phyloP scores from a whole-genome alignment of 1,140 invertebrate species.

The Philopotamus ludificatus region DNA sequence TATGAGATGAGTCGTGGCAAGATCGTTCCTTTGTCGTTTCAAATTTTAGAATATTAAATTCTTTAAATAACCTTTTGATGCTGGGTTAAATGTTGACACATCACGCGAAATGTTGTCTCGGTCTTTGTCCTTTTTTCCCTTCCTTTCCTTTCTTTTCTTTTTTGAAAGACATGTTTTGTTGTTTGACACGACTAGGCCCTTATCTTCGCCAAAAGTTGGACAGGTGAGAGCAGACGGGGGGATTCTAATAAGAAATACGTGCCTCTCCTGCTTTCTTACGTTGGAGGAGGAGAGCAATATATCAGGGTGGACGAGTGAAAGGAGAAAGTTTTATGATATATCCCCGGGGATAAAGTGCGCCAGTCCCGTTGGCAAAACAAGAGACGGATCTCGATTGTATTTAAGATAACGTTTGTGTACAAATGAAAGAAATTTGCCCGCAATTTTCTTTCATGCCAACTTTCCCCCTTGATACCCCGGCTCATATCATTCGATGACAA shows the following conservation, averaged over 20 bases:
- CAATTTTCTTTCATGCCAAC: background rate
- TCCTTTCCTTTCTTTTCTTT: constrained; percentile 4
- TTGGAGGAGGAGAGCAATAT: background rate
- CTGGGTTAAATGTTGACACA: background rate
- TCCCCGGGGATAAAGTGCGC: background rate
- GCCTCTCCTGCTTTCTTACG: background rate
- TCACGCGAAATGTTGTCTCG: background rate
- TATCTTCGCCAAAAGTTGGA: constrained; percentile 19
- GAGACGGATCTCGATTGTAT: constrained; percentile 3
- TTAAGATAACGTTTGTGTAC: constrained; percentile 10
- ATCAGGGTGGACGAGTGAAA: background rate
- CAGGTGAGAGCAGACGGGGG: constrained; percentile 9
- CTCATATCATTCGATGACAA: constrained; percentile 3
- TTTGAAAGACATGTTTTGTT: constrained; percentile 18
- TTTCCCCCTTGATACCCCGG: background rate
- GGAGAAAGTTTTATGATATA: background rate
- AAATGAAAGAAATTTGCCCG: constrained; percentile 15
- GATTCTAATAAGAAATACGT: background rate
- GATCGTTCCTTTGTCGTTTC: too few relatives aligned
- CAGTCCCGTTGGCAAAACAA: constrained; percentile 5
- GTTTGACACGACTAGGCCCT: constrained; percentile 19
- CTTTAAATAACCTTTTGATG: background rate
- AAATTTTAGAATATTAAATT: too few relatives aligned
- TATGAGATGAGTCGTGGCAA: too few relatives aligned
- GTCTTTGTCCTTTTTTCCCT: too few relatives aligned